phyloP scores from a whole-genome alignment of 2,888 invertebrate genomes.

The Ochropacha duplaris region DNA sequence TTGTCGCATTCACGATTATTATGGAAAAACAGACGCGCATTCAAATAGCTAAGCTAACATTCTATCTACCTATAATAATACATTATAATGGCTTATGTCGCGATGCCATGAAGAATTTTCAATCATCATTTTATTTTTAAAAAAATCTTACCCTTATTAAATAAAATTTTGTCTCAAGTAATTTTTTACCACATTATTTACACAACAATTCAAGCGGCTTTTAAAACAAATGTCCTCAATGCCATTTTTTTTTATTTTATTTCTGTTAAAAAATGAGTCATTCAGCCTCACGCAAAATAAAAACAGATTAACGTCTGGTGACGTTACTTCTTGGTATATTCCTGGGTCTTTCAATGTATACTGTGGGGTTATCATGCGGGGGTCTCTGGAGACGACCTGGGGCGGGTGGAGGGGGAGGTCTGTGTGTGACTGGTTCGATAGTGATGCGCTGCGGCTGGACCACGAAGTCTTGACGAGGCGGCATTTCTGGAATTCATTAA shows the following conservation, averaged over 20 bases:
- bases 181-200: neutral
- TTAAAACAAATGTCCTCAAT: neutral
- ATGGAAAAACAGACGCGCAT: neutral
- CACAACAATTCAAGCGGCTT: neutral
- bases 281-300: neutral
- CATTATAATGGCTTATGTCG: neutral
- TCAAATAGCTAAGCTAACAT: neutral
- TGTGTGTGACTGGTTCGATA: constrained; percentile 36
- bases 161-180: neutral
- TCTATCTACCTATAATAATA: no score
- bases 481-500: constrained; percentile 51
- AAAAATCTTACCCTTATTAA: no score
- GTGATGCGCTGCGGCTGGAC: constrained; percentile 54
- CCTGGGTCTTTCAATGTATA: constrained; percentile 56
- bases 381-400: constrained; percentile 73
- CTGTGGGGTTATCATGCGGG: constrained; percentile 70
- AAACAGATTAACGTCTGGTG: constrained; percentile 27
- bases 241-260: neutral
- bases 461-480: constrained; percentile 69
- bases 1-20: neutral
- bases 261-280: neutral
- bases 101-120: neutral
- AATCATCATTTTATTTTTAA: neutral
- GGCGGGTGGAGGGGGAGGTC: constrained; percentile 61
- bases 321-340: constrained; percentile 31